Evolutionary conservation across 1,140 invertebrate species (phyloP).

Genomic region (Penaeus indicus): DNA sequence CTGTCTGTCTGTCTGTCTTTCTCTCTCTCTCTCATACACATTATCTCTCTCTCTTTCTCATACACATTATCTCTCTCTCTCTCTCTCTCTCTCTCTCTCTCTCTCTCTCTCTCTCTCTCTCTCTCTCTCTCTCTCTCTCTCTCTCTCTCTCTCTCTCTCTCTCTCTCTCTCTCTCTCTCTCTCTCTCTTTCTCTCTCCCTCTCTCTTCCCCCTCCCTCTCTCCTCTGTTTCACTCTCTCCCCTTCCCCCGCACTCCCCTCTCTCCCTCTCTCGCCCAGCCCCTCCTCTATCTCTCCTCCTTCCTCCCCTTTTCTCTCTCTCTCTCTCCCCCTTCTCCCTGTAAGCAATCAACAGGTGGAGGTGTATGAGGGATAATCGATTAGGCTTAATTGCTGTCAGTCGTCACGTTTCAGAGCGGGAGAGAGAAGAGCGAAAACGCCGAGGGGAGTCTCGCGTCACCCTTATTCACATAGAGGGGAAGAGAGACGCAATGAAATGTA

Average conservation of each 20-base stretch:
- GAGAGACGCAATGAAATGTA: too few species aligned
- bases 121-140: background rate
- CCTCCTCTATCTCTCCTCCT: background rate
- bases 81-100: too few species aligned
- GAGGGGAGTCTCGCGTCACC: too few species aligned
- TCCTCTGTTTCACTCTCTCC: background rate
- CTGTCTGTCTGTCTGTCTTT: too few species aligned
- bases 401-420: too few species aligned
- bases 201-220: slow-evolving; percentile 33
- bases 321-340: background rate
- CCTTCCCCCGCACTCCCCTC: slow-evolving; percentile 10
- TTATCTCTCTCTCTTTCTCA: background rate
- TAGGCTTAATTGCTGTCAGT: too few species aligned
- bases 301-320: background rate
- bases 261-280: slow-evolving; percentile 4
- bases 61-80: too few species aligned
- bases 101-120: background rate
- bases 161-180: slow-evolving; percentile 7
- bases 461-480: too few species aligned
- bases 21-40: background rate
- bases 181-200: slow-evolving; percentile 38
- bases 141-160: background rate
- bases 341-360: too few species aligned
- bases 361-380: too few species aligned
- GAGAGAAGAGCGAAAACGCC: too few species aligned